phyloP scores from a whole-genome alignment of 2,888 invertebrate genomes.

The Tethea ocularis region DNA sequence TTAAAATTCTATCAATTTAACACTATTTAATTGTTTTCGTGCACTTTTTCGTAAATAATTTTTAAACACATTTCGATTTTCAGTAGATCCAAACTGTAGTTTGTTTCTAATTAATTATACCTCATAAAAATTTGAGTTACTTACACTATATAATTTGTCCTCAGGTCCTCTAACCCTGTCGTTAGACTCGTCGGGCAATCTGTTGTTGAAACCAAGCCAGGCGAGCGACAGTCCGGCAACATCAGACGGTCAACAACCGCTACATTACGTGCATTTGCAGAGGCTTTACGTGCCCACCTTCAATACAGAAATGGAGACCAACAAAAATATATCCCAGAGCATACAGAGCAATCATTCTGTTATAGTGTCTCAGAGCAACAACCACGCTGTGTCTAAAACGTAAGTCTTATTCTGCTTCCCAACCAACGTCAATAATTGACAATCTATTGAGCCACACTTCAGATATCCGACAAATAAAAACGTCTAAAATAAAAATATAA shows the following conservation, averaged over 20 bases:
- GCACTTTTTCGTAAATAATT: neutral
- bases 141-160: conserved; percentile 1
- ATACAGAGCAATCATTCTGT: conserved; percentile 67
- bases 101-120: too few species aligned
- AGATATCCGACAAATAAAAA: too few species aligned
- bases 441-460: too few species aligned
- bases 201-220: conserved; percentile 73
- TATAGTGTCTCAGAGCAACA: conserved; percentile 78
- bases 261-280: conserved; percentile 76
- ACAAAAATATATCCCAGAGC: conserved; percentile 44
- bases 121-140: neutral
- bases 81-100: too few species aligned
- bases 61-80: too few species aligned
- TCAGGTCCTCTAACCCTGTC: conserved; percentile 74
- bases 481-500: too few species aligned
- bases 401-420: conserved; percentile 43
- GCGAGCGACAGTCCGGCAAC: conserved; percentile 45
- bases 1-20: neutral
- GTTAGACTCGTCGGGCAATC: conserved; percentile 73
- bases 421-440: too few species aligned
- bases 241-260: conserved; percentile 46
- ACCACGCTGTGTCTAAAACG: conserved; percentile 58
- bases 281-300: conserved; percentile 71
- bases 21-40: neutral
- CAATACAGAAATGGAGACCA: conserved; percentile 58